phyloP scores from a whole-genome alignment of 2,113 vertebrate genomes.

The Leucopsar rothschildi region DNA sequence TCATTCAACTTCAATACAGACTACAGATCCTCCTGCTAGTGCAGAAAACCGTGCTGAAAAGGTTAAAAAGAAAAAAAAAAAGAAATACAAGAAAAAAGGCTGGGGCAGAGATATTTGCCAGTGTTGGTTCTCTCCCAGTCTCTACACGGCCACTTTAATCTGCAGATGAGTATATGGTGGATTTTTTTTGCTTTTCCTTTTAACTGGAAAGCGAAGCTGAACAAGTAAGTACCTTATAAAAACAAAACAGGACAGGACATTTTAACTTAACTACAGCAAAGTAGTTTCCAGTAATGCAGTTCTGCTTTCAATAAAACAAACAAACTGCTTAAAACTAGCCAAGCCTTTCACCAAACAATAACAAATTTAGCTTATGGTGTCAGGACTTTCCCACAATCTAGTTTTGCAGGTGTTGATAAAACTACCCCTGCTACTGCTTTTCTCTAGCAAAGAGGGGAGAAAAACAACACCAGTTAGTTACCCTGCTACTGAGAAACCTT shows the following conservation, averaged over 20 bases:
- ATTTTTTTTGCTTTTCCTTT: not conserved
- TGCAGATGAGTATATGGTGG: not conserved
- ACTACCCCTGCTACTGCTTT: conserved; percentile 21
- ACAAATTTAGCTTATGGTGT: conserved; percentile 74
- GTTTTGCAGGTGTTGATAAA: conserved; percentile 70
- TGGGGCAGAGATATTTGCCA: not conserved
- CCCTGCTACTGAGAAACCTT: conserved; percentile 1
- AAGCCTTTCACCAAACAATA: conserved; percentile 77
- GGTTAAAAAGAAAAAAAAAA: not conserved
- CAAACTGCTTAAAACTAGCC: conserved; percentile 74
- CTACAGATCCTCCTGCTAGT: conserved; percentile 4
- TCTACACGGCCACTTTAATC: not conserved
- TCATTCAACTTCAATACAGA: conserved; percentile 38
- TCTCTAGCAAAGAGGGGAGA: not conserved
- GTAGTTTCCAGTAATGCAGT: conserved; percentile 73
- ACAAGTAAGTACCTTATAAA: conserved; percentile 32
- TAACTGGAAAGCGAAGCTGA: conserved; percentile 42
- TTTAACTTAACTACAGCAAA: conserved; percentile 80
- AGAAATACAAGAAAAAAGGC: not conserved
- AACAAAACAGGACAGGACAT: conserved; percentile 71
- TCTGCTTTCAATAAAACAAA: conserved; percentile 80
- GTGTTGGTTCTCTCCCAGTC: not conserved
- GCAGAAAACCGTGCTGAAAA: conserved; percentile 7
- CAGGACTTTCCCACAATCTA: conserved; percentile 77
- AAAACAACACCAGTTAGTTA: conserved; percentile 9